phyloP scores from a whole-genome alignment of 2,797 vertebrate genomes.

The Leontocebus nigricollis region DNA sequence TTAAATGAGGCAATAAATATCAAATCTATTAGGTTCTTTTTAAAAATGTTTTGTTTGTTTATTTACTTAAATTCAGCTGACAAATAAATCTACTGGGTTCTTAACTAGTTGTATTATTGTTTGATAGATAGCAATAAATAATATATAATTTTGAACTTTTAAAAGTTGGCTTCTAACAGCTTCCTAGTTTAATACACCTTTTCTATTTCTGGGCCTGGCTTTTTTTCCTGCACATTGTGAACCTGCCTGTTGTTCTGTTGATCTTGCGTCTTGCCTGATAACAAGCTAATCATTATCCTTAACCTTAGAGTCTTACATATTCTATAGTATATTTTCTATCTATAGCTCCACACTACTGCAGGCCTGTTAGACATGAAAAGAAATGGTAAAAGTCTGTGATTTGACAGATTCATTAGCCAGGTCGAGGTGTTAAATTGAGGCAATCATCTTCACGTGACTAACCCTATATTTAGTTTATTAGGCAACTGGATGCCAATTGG shows the following conservation, averaged over 20 bases:
- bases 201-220: background rate
- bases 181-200: background rate
- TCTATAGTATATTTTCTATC: slow-evolving; percentile 4
- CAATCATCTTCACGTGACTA: slow-evolving; percentile 15
- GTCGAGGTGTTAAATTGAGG: slow-evolving; percentile 35
- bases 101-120: background rate
- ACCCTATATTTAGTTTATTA: slow-evolving; percentile 56
- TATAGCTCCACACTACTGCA: background rate
- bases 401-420: slow-evolving; percentile 41
- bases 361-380: background rate
- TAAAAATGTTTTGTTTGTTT: background rate
- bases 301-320: slow-evolving; percentile 43
- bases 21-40: background rate
- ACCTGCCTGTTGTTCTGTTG: background rate
- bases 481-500: slow-evolving; percentile 19
- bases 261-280: background rate
- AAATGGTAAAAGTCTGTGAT: background rate
- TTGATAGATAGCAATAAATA: background rate
- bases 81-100: background rate
- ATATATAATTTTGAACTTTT: background rate
- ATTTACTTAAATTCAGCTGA: background rate
- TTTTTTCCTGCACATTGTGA: background rate
- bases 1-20: background rate
- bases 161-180: background rate
- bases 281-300: slow-evolving; percentile 35